These are phyloP conservation scores for Aurelia aurita DNA, from an alignment of 30 jellyfish, hydroid and myxozoan genomes.

Conservation along the genomic window DNA sequence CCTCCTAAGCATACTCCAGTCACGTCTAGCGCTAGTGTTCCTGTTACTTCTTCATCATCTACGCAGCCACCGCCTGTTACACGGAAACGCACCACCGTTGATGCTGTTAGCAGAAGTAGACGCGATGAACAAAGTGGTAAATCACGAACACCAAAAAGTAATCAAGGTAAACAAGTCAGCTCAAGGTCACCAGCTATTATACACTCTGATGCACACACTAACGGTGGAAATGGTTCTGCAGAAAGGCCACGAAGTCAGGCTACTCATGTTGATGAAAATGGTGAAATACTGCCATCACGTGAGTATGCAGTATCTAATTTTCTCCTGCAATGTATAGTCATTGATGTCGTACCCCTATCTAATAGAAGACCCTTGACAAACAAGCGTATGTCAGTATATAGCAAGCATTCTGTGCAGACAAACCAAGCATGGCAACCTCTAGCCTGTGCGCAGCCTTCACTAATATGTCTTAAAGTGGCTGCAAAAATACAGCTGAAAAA, in stretches of 20 bases:
- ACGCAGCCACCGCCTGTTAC: not conserved
- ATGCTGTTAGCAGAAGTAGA: not conserved
- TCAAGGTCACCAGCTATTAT: slow-evolving; percentile 39
- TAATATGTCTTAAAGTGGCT: no score
- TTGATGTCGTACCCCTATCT: no score
- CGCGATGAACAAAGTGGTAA: not conserved
- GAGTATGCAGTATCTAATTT: not conserved
- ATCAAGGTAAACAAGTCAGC: not conserved
- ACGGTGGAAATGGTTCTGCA: slow-evolving; percentile 7
- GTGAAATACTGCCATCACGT: slow-evolving; percentile 60
- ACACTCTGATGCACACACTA: slow-evolving; percentile 43
- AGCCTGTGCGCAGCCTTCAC: no score
- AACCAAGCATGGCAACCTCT: no score
- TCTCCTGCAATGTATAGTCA: no score
- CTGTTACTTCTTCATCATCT: not conserved
- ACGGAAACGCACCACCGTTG: not conserved
- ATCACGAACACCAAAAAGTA: not conserved
- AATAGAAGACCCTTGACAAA: no score
- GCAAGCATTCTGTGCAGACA: no score
- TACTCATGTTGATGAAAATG: slow-evolving; percentile 22
- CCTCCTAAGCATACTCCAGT: not conserved
- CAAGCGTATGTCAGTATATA: no score
- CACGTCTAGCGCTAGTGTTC: not conserved
- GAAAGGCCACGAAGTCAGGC: slow-evolving; percentile 10
- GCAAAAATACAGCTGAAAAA: no score